Evolutionary conservation across 1,140 invertebrate genomes (phyloP).

Genomic region (Drosophila orosa): DNA sequence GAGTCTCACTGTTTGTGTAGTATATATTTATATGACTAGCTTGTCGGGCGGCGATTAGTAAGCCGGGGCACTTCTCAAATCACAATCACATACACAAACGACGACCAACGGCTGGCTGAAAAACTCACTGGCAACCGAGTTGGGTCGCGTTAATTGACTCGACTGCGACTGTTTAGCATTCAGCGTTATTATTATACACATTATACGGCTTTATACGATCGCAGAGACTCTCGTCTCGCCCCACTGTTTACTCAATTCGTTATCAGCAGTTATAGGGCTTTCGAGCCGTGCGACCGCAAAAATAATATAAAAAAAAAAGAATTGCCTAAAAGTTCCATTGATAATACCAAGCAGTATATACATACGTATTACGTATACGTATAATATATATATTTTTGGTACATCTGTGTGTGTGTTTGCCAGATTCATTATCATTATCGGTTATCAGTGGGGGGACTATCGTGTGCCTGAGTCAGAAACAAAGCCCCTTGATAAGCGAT

Average conservation of each 20-base stretch:
- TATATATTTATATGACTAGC: constrained; percentile 28
- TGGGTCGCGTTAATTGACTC: constrained; percentile 55
- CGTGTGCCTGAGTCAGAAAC: constrained; percentile 44
- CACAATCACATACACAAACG: constrained; percentile 36
- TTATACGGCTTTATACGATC: constrained; percentile 53
- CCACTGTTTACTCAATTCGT: constrained; percentile 64
- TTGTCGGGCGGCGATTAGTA: constrained; percentile 37
- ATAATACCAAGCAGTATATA: constrained; percentile 58
- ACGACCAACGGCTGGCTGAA: constrained; percentile 9
- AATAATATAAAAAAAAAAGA: constrained; percentile 37
- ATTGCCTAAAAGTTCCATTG: constrained; percentile 74
- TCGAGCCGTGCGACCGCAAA: constrained; percentile 44
- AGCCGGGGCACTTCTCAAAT: constrained; percentile 45
- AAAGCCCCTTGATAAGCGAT: constrained; percentile 36
- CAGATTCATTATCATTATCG: constrained; percentile 67
- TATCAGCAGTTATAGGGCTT: constrained; percentile 62
- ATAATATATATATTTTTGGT: constrained; percentile 19
- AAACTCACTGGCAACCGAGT: constrained; percentile 38
- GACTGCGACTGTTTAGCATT: constrained; percentile 58
- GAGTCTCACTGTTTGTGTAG: constrained; percentile 24
- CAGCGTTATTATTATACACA: constrained; percentile 58
- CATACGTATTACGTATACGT: constrained; percentile 2
- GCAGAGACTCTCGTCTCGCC: constrained; percentile 20
- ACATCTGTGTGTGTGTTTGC: constrained; percentile 33
- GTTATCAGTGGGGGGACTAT: constrained; percentile 42